Evolutionary conservation across 2,113 vertebrate species (phyloP).

Genomic region (Marmota flaviventris): DNA sequence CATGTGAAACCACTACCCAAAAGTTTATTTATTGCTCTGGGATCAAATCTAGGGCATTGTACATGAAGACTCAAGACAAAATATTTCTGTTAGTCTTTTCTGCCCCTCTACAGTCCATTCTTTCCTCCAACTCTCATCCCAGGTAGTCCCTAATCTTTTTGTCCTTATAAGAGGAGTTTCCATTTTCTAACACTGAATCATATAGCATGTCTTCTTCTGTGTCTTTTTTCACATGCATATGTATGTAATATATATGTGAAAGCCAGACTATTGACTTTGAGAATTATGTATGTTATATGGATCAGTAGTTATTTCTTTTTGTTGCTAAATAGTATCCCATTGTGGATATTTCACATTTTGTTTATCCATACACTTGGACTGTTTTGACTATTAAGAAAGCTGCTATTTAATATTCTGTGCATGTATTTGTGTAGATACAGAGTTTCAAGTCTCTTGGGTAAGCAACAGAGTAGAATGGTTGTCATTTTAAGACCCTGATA

Average conservation of each 20-base stretch:
- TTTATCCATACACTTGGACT: not conserved
- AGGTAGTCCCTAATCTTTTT: constrained; percentile 27
- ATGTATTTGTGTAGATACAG: not conserved
- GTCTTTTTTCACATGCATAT: not conserved
- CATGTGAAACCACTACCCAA: not conserved
- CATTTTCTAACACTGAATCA: not conserved
- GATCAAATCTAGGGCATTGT: not conserved
- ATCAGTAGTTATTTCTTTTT: not conserved
- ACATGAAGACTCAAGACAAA: not conserved
- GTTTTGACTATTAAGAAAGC: constrained; percentile 5
- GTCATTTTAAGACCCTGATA: not conserved
- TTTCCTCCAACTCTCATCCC: not conserved
- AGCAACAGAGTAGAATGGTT: not conserved
- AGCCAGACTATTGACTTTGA: not conserved
- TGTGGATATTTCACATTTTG: constrained; percentile 24
- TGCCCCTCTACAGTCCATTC: constrained; percentile 10
- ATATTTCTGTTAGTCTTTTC: constrained; percentile 10
- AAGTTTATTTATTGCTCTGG: not conserved
- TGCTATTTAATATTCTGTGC: not conserved
- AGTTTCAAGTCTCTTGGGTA: constrained; percentile 42
- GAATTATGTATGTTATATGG: constrained; percentile 17
- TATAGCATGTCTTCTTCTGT: not conserved
- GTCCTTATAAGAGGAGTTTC: constrained; percentile 12
- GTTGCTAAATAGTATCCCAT: constrained; percentile 9
- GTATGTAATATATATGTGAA: no score